Conservation (phyloP, 2,113 vertebrate species). For the Pituophis catenifer region DNA sequence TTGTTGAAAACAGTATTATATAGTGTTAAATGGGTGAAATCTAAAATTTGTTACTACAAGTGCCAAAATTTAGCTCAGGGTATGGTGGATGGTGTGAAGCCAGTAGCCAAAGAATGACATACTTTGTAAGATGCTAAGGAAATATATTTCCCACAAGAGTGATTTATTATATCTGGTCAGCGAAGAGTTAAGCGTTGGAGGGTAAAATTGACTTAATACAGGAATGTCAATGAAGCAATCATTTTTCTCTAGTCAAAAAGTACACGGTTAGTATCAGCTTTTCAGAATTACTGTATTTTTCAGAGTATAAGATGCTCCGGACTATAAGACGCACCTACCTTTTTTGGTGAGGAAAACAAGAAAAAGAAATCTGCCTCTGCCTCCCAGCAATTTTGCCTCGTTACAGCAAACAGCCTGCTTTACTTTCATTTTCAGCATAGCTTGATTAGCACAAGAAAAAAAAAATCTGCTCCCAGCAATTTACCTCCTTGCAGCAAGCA, state of each 20-base stretch:
- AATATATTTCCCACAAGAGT: slow-evolving; percentile 51
- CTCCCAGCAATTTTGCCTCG: too few species aligned
- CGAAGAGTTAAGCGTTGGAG: slow-evolving; percentile 43
- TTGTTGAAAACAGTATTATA: not conserved
- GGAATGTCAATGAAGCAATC: slow-evolving; percentile 47
- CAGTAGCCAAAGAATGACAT: not conserved
- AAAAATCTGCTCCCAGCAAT: too few species aligned
- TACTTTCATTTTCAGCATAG: too few species aligned
- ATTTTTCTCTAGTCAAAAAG: slow-evolving; percentile 48
- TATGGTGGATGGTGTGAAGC: not conserved
- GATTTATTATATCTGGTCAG: slow-evolving; percentile 69
- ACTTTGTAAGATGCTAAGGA: slow-evolving; percentile 21
- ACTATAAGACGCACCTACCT: too few species aligned
- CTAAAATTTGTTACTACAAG: not conserved
- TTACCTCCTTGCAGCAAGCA: too few species aligned
- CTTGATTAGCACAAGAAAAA: too few species aligned
- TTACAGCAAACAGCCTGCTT: too few species aligned
- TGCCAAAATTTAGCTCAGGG: not conserved
- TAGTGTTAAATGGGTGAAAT: not conserved
- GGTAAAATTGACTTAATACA: slow-evolving; percentile 56
- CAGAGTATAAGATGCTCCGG: too few species aligned
- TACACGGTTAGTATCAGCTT: not conserved
- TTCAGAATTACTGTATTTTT: slow-evolving; percentile 48
- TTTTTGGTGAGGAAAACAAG: too few species aligned
- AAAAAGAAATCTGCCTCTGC: too few species aligned